phyloP scores from a whole-genome alignment of 2,888 invertebrate species.

The Teinopalpus imperialis region DNA sequence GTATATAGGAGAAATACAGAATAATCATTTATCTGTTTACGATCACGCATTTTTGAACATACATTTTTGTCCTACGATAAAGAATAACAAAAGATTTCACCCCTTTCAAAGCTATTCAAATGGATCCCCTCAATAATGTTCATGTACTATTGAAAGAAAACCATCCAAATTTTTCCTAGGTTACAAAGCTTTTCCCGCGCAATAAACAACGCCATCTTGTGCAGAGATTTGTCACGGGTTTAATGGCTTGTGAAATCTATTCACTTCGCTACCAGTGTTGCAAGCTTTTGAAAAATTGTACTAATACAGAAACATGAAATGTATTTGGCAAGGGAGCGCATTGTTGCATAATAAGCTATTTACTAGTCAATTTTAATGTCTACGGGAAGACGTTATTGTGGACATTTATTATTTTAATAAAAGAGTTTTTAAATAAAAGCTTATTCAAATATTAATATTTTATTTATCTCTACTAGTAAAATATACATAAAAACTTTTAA shows the following conservation, averaged over 20 bases:
- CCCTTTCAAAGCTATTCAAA: constrained; percentile 59
- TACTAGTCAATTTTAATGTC: constrained; percentile 10
- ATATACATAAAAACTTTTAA: too few species aligned
- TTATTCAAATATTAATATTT: too few species aligned
- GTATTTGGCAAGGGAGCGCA: constrained; percentile 25
- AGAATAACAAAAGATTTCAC: constrained; percentile 50
- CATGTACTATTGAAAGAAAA: constrained; percentile 69
- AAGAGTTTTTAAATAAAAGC: too few species aligned
- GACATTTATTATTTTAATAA: not conserved
- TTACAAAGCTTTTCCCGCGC: constrained; percentile 66
- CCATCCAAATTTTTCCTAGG: constrained; percentile 59
- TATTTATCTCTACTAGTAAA: too few species aligned
- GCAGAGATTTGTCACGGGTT: constrained; percentile 80
- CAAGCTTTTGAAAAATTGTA: constrained; percentile 29
- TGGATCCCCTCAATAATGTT: constrained; percentile 54
- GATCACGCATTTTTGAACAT: too few species aligned
- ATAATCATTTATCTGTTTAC: too few species aligned
- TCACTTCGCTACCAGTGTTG: constrained; percentile 44
- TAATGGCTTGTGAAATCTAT: constrained; percentile 84
- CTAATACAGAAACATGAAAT: constrained; percentile 28
- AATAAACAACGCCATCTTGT: constrained; percentile 72
- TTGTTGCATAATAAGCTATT: constrained; percentile 24
- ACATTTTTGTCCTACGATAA: too few species aligned
- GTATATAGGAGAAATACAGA: too few species aligned
- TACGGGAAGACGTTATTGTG: constrained; percentile 1